Evolutionary conservation across 53 echinoderm and acorn worm genomes (phyloP).

Genomic region (Zoroaster sp.): DNA sequence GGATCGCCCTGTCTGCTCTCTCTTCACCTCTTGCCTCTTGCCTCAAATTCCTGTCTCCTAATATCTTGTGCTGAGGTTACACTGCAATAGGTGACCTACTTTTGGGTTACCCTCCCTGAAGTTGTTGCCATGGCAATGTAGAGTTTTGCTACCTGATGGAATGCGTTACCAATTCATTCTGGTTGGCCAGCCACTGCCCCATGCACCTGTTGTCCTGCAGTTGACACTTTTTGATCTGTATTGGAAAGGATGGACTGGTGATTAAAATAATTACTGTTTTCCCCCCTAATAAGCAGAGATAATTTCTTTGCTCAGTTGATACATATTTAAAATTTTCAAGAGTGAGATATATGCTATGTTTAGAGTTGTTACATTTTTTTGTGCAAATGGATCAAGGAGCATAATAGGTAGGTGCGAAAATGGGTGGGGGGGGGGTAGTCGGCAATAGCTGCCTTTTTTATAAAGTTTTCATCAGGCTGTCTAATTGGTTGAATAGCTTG

Average conservation of each 20-base stretch:
- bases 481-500: conserved; percentile 24
- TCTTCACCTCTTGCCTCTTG: conserved; percentile 45
- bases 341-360: no score
- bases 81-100: conserved; percentile 58
- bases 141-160: conserved; percentile 48
- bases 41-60: conserved; percentile 32
- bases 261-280: no score
- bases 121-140: conserved; percentile 21
- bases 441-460: neutral
- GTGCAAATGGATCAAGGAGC: neutral
- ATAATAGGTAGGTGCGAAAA: neutral
- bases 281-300: no score
- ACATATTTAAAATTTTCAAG: no score
- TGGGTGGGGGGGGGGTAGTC: neutral
- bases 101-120: conserved; percentile 53
- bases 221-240: neutral
- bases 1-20: conserved; percentile 51
- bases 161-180: conserved; percentile 37
- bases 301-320: no score
- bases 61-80: conserved; percentile 24
- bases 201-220: conserved; percentile 22
- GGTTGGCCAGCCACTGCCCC: neutral
- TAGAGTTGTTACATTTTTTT: no score
- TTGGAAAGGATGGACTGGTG: no score
- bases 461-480: neutral